Evolutionary conservation across 1,140 invertebrate species (phyloP).

Genomic region (Eulimnadia texana): DNA sequence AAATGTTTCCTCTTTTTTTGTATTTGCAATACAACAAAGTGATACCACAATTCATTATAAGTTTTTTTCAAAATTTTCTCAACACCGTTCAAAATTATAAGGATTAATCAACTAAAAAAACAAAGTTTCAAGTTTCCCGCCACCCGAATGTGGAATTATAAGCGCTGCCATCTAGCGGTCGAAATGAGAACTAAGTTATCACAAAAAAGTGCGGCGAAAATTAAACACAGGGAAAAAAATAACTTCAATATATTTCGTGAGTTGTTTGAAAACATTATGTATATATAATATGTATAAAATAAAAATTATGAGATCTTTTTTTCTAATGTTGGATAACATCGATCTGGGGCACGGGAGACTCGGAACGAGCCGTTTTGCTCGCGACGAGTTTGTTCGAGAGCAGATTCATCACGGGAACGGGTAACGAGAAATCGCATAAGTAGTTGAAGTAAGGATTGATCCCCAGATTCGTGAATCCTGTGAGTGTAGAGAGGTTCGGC

Average conservation of each 20-base stretch:
- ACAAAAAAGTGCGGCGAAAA: not conserved
- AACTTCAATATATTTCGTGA: not conserved
- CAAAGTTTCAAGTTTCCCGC: too few relatives aligned
- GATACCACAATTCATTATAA: too few relatives aligned
- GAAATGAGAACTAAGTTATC: not conserved
- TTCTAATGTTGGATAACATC: not conserved
- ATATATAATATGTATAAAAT: not conserved
- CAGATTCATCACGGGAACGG: conserved; percentile 46
- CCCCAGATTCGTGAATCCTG: conserved; percentile 18
- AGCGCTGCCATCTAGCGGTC: too few relatives aligned
- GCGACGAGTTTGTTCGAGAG: not conserved
- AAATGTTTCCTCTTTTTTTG: not conserved
- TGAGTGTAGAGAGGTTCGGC: conserved; percentile 17
- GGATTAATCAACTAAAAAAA: too few relatives aligned
- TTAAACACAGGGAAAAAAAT: not conserved
- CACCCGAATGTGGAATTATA: too few relatives aligned
- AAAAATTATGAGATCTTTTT: not conserved
- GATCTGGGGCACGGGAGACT: too few relatives aligned
- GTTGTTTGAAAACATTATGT: not conserved
- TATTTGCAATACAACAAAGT: not conserved
- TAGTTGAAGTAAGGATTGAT: conserved; percentile 53
- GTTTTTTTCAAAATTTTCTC: too few relatives aligned
- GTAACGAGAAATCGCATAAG: conserved; percentile 69
- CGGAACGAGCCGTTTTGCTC: too few relatives aligned
- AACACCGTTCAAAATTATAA: too few relatives aligned